Conservation (phyloP, 2,797 vertebrate species). For the Neopelma chrysocephalum region DNA sequence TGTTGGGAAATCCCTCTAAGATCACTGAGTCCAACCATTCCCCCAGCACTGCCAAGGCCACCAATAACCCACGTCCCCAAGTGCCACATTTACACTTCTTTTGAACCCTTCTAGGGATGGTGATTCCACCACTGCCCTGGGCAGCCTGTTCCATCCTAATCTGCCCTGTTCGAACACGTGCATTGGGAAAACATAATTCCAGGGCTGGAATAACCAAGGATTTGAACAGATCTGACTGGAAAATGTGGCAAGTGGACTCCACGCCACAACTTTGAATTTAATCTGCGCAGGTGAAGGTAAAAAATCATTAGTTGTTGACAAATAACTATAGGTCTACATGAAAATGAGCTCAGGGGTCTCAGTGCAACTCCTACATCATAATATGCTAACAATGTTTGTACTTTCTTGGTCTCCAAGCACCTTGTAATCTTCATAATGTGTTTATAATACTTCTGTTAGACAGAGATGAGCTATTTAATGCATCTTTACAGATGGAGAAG, state of each 20-base stretch:
- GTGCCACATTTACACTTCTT: not conserved
- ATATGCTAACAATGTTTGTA: not conserved
- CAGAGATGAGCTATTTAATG: not conserved
- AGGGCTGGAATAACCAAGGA: not conserved
- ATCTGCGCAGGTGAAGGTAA: not conserved
- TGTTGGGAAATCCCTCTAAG: not conserved
- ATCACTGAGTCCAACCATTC: not conserved
- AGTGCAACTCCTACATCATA: not conserved
- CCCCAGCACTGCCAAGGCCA: not conserved
- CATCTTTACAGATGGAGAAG: not conserved
- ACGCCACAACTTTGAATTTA: not conserved
- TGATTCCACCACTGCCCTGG: not conserved
- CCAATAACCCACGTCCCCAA: not conserved
- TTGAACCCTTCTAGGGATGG: not conserved
- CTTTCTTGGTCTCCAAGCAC: not conserved
- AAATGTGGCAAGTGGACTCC: not conserved
- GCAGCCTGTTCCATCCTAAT: not conserved
- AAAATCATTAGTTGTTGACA: constrained; percentile 5
- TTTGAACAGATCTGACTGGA: not conserved
- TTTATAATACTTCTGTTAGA: not conserved
- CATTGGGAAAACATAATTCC: not conserved
- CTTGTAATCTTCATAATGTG: not conserved
- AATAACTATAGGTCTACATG: not conserved
- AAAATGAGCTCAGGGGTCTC: not conserved
- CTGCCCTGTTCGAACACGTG: not conserved